phyloP scores from a whole-genome alignment of 2,888 invertebrate species.

The Agrotis puta region DNA sequence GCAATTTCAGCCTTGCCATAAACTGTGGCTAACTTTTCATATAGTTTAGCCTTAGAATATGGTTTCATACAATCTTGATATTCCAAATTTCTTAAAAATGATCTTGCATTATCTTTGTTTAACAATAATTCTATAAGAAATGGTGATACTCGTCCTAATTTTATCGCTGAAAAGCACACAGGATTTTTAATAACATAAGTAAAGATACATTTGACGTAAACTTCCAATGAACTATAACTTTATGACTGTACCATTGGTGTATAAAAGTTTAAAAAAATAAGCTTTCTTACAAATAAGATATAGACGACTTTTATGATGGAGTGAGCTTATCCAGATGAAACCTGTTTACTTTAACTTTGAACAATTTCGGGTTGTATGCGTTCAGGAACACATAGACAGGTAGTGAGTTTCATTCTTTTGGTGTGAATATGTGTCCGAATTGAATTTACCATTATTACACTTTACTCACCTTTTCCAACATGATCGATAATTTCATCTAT shows the following conservation, averaged over 20 bases:
- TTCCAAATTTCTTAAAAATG: constrained; percentile 24
- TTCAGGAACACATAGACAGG: no score
- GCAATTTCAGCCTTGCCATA: constrained; percentile 26
- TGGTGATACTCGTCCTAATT: constrained; percentile 44
- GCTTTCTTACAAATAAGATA: no score
- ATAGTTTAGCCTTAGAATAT: constrained; percentile 7
- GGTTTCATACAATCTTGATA: neutral
- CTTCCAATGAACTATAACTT: no score
- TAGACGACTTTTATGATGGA: no score
- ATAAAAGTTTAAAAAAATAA: no score
- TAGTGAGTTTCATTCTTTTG: no score
- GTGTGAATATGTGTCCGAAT: no score
- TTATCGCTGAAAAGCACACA: constrained; percentile 25
- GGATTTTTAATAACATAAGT: neutral
- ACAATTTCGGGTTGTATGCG: no score
- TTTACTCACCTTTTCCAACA: constrained; percentile 35
- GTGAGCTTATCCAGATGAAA: no score
- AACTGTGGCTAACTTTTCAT: constrained; percentile 1
- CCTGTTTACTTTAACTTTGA: no score
- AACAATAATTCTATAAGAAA: constrained; percentile 36
- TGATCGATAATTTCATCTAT: constrained; percentile 22
- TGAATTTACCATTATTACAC: neutral
- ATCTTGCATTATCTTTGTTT: constrained; percentile 32
- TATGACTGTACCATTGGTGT: no score
- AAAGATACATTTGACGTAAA: no score